phyloP scores from a whole-genome alignment of 2,888 invertebrate genomes.

The Meghimatium bilineatum region DNA sequence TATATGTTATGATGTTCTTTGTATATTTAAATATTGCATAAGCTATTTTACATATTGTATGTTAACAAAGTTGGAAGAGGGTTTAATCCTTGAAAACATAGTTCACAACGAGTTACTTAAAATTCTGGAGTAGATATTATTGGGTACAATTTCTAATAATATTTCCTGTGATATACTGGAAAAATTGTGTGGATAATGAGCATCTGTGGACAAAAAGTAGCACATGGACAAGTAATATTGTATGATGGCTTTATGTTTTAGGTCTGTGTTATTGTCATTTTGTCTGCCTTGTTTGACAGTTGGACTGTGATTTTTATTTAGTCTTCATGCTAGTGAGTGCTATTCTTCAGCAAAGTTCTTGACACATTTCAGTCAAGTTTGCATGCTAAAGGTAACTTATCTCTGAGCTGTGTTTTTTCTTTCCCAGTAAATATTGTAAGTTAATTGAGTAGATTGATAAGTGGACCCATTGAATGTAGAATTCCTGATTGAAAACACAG shows the following conservation, averaged over 20 bases:
- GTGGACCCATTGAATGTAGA: background rate
- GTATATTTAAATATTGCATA: slow-evolving; percentile 7
- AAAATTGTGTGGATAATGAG: background rate
- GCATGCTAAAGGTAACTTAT: slow-evolving; percentile 11
- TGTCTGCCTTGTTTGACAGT: slow-evolving; percentile 12
- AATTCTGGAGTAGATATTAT: slow-evolving; percentile 16
- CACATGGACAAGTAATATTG: background rate
- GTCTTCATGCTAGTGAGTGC: background rate
- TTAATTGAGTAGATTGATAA: background rate
- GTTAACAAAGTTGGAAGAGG: background rate
- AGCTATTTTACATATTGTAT: background rate
- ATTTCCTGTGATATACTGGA: background rate
- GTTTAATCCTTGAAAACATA: background rate
- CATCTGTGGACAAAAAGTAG: background rate
- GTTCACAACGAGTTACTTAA: slow-evolving; percentile 26
- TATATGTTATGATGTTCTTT: background rate
- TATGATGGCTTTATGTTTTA: background rate
- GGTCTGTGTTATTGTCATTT: background rate
- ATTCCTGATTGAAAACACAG: background rate
- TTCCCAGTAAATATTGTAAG: background rate
- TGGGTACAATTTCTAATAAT: slow-evolving; percentile 2
- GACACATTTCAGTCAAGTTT: background rate
- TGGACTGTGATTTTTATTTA: slow-evolving; percentile 3
- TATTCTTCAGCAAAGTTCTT: background rate
- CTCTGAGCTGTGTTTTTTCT: background rate